A percentile compares a stretch with the other conserved stretches of the same genome.
Evolutionary conservation across 2,113 vertebrate genomes (phyloP).

Genomic region (Cathartes aura): DNA sequence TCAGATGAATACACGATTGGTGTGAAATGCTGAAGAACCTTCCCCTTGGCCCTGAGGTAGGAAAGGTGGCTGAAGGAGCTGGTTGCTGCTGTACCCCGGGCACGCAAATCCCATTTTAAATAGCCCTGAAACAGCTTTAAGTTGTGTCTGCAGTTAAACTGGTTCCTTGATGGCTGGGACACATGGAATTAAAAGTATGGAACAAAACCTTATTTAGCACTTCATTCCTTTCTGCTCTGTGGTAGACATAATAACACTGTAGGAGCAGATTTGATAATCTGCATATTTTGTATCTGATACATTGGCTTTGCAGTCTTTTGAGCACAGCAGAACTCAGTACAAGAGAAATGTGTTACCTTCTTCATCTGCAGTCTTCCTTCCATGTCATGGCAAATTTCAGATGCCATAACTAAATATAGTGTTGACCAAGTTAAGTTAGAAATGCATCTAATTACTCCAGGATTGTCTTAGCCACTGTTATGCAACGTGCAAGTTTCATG

Average conservation of each 20-base stretch:
- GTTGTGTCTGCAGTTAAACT: not conserved
- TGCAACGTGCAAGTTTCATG: not conserved
- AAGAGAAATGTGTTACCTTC: slow-evolving; percentile 9
- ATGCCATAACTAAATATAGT: not conserved
- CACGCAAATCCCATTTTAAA: not conserved
- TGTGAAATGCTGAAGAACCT: not conserved
- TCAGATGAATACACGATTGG: not conserved
- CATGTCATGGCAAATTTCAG: not conserved
- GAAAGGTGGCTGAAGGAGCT: not conserved
- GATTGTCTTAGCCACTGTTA: not conserved
- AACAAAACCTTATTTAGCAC: not conserved
- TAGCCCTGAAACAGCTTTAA: not conserved
- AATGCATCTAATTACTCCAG: not conserved
- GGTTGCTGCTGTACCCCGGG: not conserved
- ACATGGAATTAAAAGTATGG: not conserved
- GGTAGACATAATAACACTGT: not conserved
- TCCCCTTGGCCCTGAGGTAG: not conserved
- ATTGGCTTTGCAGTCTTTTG: not conserved
- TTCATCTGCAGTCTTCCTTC: not conserved
- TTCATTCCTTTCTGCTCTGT: not conserved
- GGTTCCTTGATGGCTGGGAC: not conserved
- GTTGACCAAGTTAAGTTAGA: not conserved
- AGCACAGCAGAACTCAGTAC: not conserved
- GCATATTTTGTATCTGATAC: not conserved
- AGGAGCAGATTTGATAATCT: slow-evolving; percentile 8